Conservation (phyloP, 2,797 vertebrate species). For the Falco naumanni region DNA sequence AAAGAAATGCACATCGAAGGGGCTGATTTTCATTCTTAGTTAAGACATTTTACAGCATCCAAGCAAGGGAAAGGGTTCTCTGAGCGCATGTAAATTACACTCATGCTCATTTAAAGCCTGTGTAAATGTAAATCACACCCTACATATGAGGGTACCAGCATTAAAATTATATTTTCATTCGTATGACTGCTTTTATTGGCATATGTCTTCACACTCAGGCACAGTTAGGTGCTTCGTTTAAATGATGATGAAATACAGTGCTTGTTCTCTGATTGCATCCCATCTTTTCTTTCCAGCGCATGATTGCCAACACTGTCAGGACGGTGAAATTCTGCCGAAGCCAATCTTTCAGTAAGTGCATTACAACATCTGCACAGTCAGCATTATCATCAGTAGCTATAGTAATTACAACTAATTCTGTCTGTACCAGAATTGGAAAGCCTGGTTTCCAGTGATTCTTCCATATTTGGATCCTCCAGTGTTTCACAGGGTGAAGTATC, state of each 20-base stretch:
- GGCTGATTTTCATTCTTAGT: slow-evolving; percentile 14
- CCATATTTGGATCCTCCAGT: background rate
- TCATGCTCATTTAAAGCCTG: slow-evolving; percentile 39
- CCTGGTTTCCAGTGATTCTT: background rate
- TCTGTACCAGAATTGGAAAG: background rate
- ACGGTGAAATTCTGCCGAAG: slow-evolving; percentile 93
- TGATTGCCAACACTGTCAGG: slow-evolving; percentile 96
- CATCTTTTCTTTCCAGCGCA: slow-evolving; percentile 85
- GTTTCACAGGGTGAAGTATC: background rate
- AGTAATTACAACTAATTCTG: slow-evolving; percentile 25
- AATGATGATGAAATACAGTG: slow-evolving; percentile 52
- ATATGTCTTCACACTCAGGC: slow-evolving; percentile 35
- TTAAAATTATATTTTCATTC: slow-evolving; percentile 63
- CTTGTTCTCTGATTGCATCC: slow-evolving; percentile 63
- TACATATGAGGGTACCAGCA: slow-evolving; percentile 7
- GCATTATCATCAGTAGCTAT: slow-evolving; percentile 28
- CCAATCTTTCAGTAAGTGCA: slow-evolving; percentile 93
- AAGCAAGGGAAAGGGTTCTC: slow-evolving; percentile 23
- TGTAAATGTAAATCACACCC: slow-evolving; percentile 62
- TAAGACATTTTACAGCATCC: slow-evolving; percentile 14
- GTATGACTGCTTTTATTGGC: slow-evolving; percentile 57
- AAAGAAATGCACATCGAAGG: background rate
- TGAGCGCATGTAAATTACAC: slow-evolving; percentile 19
- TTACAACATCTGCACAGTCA: background rate
- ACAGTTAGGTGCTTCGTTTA: slow-evolving; percentile 51